Evolutionary conservation across 2,888 invertebrate genomes (phyloP), one percentile per base, ranked within the genome.

Genomic region (Drosophila pullipes): DNA sequence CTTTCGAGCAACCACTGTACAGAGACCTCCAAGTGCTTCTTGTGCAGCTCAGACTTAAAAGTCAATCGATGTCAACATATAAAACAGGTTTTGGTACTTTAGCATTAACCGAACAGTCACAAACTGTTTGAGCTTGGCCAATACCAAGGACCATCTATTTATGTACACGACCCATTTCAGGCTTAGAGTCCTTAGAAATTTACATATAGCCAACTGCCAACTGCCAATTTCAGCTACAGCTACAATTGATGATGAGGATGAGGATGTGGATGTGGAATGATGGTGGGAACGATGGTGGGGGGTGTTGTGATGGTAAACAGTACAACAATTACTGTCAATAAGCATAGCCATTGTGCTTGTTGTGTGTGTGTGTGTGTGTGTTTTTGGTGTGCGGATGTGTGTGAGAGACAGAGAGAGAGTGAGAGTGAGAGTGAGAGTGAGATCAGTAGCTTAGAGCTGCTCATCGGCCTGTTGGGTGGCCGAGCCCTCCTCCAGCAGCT

Each of bases 401-500:
- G 47, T 54, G 47, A 62, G 69, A 71, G 73, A 76, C 7, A 16
- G n/a, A 39, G 18, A 18, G 7, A 30, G 30, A 39, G 18, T 18
- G 7, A 30, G 30, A 44, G 16, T 1, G n/a, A n/a, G n/a, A 44
- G 18, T 10, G 58, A 49, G 44, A 68, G 69, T 73, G 75, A 78
- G 86, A 85, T 88, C 85, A 77, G 64, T 60, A 28, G 63, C 71
- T 85, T 82, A 87, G 85, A 89, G 87, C 88, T 87, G 88, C 69
- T 87, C 84, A 44, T 85, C 90, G 63, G 79, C 79, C 64, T 79
- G 74, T 52, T 73, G 78, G 78, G 90, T 50, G 31, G 83, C 83
- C 53, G 89, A 85, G 60, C 82, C 83, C 78, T 91, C 89, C 74
- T 91, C 86, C 79, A 91, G 84, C 82, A 91, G 85, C 68, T 89